phyloP scores from a whole-genome alignment of 2,888 invertebrate species.

The Drosophila vallismaia region DNA sequence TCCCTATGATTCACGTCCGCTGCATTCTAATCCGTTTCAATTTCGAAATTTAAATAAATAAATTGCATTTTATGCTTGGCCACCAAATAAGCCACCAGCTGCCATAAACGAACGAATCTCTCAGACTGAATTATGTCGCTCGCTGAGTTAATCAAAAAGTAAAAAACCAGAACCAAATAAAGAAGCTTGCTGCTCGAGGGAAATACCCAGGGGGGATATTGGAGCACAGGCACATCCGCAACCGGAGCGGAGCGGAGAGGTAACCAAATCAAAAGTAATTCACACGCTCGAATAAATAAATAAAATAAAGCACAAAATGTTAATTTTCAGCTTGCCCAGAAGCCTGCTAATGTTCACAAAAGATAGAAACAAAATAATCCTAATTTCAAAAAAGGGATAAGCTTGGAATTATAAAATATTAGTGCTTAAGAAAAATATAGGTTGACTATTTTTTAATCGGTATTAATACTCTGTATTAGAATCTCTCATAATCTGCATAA shows the following conservation, averaged over 20 bases:
- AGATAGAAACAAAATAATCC: background rate
- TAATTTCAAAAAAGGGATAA: background rate
- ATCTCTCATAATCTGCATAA: too few species aligned
- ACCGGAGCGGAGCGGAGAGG: conserved; percentile 39
- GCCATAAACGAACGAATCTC: conserved; percentile 63
- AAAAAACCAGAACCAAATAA: conserved; percentile 66
- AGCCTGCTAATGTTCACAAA: background rate
- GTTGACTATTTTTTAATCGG: too few species aligned
- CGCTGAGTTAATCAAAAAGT: conserved; percentile 65
- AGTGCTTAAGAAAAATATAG: too few species aligned
- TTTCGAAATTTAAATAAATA: conserved; percentile 50
- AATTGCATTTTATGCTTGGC: conserved; percentile 61
- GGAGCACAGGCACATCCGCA: conserved; percentile 62
- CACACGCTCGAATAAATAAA: conserved; percentile 68
- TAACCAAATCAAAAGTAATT: conserved; percentile 58
- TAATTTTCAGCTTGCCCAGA: background rate
- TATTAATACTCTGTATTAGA: too few species aligned
- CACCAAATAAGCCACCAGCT: conserved; percentile 53
- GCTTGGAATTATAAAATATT: too few species aligned
- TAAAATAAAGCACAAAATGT: conserved; percentile 14
- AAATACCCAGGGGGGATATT: conserved; percentile 59
- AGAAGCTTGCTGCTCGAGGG: conserved; percentile 61
- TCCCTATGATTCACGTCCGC: conserved; percentile 25
- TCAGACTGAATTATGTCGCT: conserved; percentile 71
- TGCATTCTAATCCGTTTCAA: conserved; percentile 1